phyloP scores from a whole-genome alignment of 2,797 vertebrate species.

The Crypturellus tataupa region DNA sequence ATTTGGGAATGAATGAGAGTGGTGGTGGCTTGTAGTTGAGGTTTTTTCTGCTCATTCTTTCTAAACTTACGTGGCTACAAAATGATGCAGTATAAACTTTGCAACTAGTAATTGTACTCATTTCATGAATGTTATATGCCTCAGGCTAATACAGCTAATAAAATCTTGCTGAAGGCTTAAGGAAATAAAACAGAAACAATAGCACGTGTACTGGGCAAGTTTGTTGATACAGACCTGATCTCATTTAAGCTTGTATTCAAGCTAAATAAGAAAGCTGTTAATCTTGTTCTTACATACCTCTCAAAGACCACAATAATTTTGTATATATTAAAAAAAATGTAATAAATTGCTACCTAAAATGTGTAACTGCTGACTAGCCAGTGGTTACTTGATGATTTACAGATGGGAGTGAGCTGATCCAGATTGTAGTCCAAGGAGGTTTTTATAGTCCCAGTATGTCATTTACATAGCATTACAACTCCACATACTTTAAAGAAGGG shows the following conservation, averaged over 20 bases:
- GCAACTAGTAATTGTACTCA: background rate
- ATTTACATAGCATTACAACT: conserved; percentile 43
- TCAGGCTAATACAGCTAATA: conserved; percentile 4
- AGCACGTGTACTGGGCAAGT: background rate
- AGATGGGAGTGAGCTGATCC: conserved; percentile 45
- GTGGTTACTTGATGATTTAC: conserved; percentile 65
- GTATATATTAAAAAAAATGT: background rate
- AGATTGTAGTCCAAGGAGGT: conserved; percentile 16
- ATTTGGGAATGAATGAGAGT: conserved; percentile 4
- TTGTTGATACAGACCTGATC: background rate
- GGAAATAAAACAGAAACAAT: conserved; percentile 9
- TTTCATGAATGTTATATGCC: background rate
- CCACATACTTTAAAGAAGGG: background rate
- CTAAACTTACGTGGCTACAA: background rate
- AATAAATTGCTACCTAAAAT: conserved; percentile 65
- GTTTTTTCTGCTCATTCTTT: background rate
- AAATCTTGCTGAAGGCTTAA: conserved; percentile 1
- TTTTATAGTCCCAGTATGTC: conserved; percentile 58
- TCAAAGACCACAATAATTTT: conserved; percentile 38
- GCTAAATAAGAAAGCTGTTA: conserved; percentile 30
- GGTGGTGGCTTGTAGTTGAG: background rate
- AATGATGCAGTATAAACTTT: background rate
- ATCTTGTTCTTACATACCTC: conserved; percentile 31
- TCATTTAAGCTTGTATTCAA: background rate
- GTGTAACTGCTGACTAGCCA: conserved; percentile 56